These are phyloP conservation scores for Adrianichthys oophorus DNA, from an alignment of 2,797 vertebrate species.

Conservation along the genomic window DNA sequence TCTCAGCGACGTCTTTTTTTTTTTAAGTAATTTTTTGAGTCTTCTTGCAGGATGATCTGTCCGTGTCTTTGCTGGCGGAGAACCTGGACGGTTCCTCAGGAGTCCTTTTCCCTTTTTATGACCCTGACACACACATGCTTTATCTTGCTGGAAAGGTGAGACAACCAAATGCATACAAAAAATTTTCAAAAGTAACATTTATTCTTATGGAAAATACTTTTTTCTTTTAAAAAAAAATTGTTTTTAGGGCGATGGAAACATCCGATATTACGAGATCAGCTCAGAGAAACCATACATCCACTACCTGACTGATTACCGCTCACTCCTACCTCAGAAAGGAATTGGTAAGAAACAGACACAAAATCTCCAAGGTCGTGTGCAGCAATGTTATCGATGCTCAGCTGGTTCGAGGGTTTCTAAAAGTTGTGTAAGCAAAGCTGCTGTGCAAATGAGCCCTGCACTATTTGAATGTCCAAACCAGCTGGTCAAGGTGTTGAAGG, in stretches of 20 bases:
- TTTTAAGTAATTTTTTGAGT: neutral
- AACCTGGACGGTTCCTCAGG: conserved; percentile 94
- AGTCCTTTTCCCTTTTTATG: conserved; percentile 93
- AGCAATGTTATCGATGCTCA: too few relatives aligned
- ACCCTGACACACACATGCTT: conserved; percentile 95
- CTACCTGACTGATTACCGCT: conserved; percentile 90
- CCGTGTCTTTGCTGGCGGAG: conserved; percentile 87
- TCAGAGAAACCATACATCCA: conserved; percentile 89
- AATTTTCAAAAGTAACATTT: neutral
- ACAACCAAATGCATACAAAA: neutral
- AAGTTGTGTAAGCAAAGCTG: conserved; percentile 46
- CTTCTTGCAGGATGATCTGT: conserved; percentile 86
- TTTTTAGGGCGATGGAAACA: conserved; percentile 91
- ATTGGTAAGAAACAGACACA: conserved; percentile 81
- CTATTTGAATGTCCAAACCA: conserved; percentile 69
- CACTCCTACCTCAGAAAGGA: conserved; percentile 91
- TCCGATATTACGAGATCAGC: conserved; percentile 94
- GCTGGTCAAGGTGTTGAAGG: conserved; percentile 8
- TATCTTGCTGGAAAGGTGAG: conserved; percentile 94
- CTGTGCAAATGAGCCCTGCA: conserved; percentile 55
- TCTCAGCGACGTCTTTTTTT: conserved; percentile 12
- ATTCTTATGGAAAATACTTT: neutral
- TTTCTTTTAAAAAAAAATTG: conserved; percentile 1
- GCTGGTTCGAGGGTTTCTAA: too few relatives aligned
- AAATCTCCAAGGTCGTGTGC: too few relatives aligned